Base-by-base conservation (phyloP, 1,140 invertebrate genomes). In the Diuraphis noxia region DNA sequence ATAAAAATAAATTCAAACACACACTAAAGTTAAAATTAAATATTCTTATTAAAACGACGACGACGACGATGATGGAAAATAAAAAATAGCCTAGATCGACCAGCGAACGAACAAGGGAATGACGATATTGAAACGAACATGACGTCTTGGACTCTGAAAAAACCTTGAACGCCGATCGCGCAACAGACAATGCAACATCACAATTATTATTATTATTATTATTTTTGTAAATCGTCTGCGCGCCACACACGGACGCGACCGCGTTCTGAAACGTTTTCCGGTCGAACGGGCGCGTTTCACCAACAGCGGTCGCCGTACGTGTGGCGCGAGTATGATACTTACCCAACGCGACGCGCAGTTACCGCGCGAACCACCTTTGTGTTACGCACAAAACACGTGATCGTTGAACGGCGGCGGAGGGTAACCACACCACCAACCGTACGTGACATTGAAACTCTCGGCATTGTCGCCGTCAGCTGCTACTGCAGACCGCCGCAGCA, bases 191-290 rank as follows among this genome's bases (percentile, higher is more conserved):
- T 72, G 25, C 56, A 10, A 30, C 10, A 13, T 13, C 56, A 30
- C 30, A 10, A n/a, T 30, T 25, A n/a, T 63, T 63, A n/a, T 72
- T n/a, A 63, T 63, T 63, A 63, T 63, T 63, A 25, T 10, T 56
- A 56, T 56, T 56, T 17, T 13, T 72, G n/a, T n/a, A 34, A 72
- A 72, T n/a, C 56, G 56, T 72, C 56, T 17, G 56, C 30, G 56
- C 17, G 56, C 30, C n/a, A 72, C 56, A n/a, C 13, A n/a, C 56
- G 56, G 56, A 72, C 56, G 56, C 56, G 56, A 72, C 56, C 56
- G 56, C 56, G 56, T n/a, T 72, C 56, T n/a, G 56, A n/a, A n/a
- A 72, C 56, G 56, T 72, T 72, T 72, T 72, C 56, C 56, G 56
- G 56, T 72, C 56, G 56, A n/a, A 72, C 56, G 56, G 56, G 30